A percentile compares a stretch with the other conserved stretches of the same genome.
Evolutionary conservation across 2,888 invertebrate species (phyloP).

Genomic region (Mamestra brassicae): DNA sequence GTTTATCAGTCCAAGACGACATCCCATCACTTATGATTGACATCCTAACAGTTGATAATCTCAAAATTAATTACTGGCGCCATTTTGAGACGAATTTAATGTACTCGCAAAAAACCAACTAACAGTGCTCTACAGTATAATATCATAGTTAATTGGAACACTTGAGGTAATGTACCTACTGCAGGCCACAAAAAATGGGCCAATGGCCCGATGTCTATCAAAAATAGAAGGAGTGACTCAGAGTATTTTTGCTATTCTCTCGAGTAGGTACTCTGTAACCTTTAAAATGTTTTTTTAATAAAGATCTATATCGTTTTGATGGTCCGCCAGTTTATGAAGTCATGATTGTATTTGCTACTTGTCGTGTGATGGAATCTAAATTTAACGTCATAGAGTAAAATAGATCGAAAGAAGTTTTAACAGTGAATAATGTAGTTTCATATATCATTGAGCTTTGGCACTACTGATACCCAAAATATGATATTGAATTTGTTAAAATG

Average conservation of each 20-base stretch:
- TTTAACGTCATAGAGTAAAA: neutral
- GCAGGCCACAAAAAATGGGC: constrained; percentile 73
- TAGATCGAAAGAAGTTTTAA: neutral
- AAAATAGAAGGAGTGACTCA: constrained; percentile 62
- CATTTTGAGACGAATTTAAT: constrained; percentile 34
- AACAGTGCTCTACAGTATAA: constrained; percentile 38
- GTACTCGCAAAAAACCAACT: constrained; percentile 49
- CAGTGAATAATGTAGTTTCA: neutral
- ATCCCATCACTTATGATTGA: constrained; percentile 49
- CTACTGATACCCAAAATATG: neutral
- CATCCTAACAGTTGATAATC: constrained; percentile 57
- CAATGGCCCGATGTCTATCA: constrained; percentile 67
- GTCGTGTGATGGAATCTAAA: neutral
- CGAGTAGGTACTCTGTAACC: constrained; percentile 8
- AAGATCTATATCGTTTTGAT: constrained; percentile 1
- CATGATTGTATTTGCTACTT: neutral
- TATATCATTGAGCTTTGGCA: neutral
- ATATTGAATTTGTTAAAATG: neutral
- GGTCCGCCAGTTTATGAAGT: neutral
- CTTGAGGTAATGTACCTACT: constrained; percentile 68
- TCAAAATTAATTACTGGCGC: constrained; percentile 50
- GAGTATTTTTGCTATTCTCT: constrained; percentile 37
- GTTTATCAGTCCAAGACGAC: constrained; percentile 44
- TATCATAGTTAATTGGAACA: constrained; percentile 47
- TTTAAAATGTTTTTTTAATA: constrained; percentile 33